Percentiles rank a stretch among this genome's conserved stretches.
Conservation (phyloP, 1,140 invertebrate species). For the Doryteuthis pealeii region DNA sequence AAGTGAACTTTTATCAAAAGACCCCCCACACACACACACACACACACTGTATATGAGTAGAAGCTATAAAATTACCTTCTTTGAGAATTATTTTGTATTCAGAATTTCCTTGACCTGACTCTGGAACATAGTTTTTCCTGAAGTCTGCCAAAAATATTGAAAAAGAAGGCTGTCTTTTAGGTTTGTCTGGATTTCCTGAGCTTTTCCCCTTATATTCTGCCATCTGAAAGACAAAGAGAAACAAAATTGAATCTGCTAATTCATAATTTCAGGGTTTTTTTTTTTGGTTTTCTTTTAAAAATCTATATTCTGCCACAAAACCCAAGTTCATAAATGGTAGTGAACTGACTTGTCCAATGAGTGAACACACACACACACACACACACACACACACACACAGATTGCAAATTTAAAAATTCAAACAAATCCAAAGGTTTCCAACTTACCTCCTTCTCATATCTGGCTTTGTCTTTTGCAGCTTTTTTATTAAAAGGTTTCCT, state of each 20-base stretch:
- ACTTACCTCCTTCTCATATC: constrained; percentile 51
- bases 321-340: too few relatives aligned
- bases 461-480: constrained; percentile 48
- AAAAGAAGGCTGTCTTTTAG: constrained; percentile 87
- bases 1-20: too few relatives aligned
- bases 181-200: constrained; percentile 78
- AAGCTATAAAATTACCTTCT: constrained; percentile 39
- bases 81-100: constrained; percentile 64
- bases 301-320: too few relatives aligned
- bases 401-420: too few relatives aligned
- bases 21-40: too few relatives aligned
- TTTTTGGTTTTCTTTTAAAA: too few relatives aligned
- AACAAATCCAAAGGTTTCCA: too few relatives aligned
- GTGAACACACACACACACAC: too few relatives aligned
- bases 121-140: constrained; percentile 65
- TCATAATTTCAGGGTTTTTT: too few relatives aligned
- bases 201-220: constrained; percentile 67
- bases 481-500: constrained; percentile 45
- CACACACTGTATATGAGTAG: too few relatives aligned
- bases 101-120: constrained; percentile 69
- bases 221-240: constrained; percentile 35
- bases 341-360: too few relatives aligned
- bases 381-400: too few relatives aligned
- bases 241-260: not conserved
- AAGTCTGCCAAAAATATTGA: constrained; percentile 91